phyloP scores from a whole-genome alignment of 2,113 vertebrate genomes.

The Rana temporaria region DNA sequence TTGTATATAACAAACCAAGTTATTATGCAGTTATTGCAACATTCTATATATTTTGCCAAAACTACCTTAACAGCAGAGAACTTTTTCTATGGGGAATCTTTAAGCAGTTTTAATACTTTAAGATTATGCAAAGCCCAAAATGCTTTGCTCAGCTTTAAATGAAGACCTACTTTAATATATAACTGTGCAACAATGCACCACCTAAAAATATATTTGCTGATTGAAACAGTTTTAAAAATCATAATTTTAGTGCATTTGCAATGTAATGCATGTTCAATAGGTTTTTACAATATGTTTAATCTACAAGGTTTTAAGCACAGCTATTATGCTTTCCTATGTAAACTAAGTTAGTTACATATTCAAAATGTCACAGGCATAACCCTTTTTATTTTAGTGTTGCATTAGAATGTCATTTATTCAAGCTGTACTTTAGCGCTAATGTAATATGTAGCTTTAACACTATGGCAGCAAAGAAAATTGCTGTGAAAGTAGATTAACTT shows the following conservation, averaged over 20 bases:
- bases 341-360: background rate
- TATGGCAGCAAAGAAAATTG: too few species aligned
- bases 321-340: background rate
- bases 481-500: too few species aligned
- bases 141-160: background rate
- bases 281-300: constrained; percentile 5
- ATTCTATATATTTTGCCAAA: background rate
- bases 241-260: background rate
- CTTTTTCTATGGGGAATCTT: background rate
- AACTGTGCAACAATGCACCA: constrained; percentile 3
- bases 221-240: background rate
- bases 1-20: background rate
- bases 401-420: background rate
- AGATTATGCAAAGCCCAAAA: constrained; percentile 36
- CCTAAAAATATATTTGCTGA: constrained; percentile 1
- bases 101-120: background rate
- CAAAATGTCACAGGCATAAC: background rate
- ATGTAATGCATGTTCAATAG: constrained; percentile 1
- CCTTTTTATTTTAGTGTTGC: background rate
- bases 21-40: too few species aligned
- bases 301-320: background rate
- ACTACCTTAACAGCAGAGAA: background rate
- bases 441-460: background rate
- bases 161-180: background rate
- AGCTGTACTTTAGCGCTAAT: background rate